These are phyloP conservation scores for Malthinus flaveolus DNA, from an alignment of 2,888 invertebrate genomes.

Conservation along the genomic window DNA sequence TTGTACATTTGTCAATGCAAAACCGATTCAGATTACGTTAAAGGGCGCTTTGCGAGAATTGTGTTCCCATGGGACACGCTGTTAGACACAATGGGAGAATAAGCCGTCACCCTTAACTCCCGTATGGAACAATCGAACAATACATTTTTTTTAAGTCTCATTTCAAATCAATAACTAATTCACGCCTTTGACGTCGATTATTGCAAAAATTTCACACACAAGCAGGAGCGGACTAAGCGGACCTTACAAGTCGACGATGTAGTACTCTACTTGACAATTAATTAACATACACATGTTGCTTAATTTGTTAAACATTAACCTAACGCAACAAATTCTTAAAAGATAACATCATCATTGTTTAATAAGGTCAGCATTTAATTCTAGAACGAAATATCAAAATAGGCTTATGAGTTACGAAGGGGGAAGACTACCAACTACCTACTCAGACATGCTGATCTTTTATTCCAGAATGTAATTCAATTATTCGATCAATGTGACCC, in stretches of 20 bases:
- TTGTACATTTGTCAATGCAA: slow-evolving; percentile 7
- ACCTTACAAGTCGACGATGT: too few relatives aligned
- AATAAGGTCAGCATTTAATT: slow-evolving; percentile 10
- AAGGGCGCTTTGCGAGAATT: not conserved
- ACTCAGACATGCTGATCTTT: slow-evolving; percentile 19
- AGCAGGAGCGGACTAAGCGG: too few relatives aligned
- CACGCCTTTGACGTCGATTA: too few relatives aligned
- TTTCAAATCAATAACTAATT: not conserved
- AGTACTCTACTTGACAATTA: too few relatives aligned
- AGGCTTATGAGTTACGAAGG: slow-evolving; percentile 8
- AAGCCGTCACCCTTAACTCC: slow-evolving; percentile 13
- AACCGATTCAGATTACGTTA: slow-evolving; percentile 11
- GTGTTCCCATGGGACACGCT: slow-evolving; percentile 11
- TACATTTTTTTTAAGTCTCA: not conserved
- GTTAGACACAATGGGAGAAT: slow-evolving; percentile 10
- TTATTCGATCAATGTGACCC: slow-evolving; percentile 1
- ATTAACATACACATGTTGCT: too few relatives aligned
- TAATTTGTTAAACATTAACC: not conserved
- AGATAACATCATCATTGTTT: slow-evolving; percentile 6
- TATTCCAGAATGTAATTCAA: not conserved
- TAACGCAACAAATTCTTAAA: slow-evolving; percentile 9
- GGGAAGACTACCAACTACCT: slow-evolving; percentile 1
- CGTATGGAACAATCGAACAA: not conserved
- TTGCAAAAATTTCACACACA: too few relatives aligned
- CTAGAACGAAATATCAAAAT: slow-evolving; percentile 10